Conservation (phyloP, 2,888 invertebrate genomes). For the Balanococcus diminutus region DNA sequence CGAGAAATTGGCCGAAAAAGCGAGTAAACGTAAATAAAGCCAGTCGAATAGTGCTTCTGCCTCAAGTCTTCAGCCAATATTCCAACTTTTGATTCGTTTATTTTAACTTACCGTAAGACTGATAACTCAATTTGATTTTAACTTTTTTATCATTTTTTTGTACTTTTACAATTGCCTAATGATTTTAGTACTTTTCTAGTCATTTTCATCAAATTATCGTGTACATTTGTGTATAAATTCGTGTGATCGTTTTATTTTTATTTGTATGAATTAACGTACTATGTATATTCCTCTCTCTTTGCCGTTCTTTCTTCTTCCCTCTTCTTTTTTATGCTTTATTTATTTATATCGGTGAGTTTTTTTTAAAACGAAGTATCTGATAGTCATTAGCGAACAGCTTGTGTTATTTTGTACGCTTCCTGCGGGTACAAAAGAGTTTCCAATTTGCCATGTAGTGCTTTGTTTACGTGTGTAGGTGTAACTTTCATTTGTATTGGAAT, state of each 20-base stretch:
- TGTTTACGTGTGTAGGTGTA: neutral
- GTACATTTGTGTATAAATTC: slow-evolving; percentile 39
- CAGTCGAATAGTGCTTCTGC: no score
- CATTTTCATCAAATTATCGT: slow-evolving; percentile 53
- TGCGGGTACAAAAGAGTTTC: neutral
- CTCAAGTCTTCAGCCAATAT: neutral
- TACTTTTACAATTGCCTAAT: slow-evolving; percentile 36
- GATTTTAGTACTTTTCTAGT: slow-evolving; percentile 52
- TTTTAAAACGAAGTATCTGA: neutral
- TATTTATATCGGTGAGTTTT: neutral
- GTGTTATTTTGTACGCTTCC: neutral
- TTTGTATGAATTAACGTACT: slow-evolving; percentile 9
- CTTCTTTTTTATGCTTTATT: neutral
- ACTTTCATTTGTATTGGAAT: neutral
- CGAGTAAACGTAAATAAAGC: slow-evolving; percentile 70
- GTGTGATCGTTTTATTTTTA: slow-evolving; percentile 41
- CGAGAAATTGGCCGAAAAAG: slow-evolving; percentile 76
- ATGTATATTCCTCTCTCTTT: slow-evolving; percentile 15
- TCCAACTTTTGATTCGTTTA: slow-evolving; percentile 34
- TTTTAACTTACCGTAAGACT: slow-evolving; percentile 47
- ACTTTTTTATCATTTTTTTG: slow-evolving; percentile 38
- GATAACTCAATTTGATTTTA: slow-evolving; percentile 51
- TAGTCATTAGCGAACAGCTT: slow-evolving; percentile 30
- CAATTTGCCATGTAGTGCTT: slow-evolving; percentile 22
- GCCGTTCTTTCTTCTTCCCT: neutral